Conservation (phyloP, 2,888 invertebrate genomes). For the Urechis unicinctus region DNA sequence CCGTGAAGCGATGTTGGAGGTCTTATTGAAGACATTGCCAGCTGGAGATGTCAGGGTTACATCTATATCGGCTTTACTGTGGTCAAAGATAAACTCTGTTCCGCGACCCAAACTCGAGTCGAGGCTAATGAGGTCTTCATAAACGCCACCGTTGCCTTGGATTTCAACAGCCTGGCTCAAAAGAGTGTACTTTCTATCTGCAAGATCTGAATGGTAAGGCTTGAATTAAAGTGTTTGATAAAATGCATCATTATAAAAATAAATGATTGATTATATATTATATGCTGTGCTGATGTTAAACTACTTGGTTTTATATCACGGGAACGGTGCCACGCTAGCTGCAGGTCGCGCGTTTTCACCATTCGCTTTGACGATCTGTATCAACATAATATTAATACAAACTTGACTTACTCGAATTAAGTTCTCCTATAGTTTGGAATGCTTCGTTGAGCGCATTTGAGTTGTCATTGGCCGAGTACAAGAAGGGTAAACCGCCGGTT, state of each 20-base stretch:
- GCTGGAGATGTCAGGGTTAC: conserved; percentile 8
- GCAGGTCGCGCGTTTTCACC: too few species aligned
- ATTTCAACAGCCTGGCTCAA: conserved; percentile 3
- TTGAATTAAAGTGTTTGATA: too few species aligned
- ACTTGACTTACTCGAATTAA: conserved; percentile 7
- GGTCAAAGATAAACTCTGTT: conserved; percentile 20
- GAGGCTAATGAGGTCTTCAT: too few species aligned
- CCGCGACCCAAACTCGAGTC: conserved; percentile 53
- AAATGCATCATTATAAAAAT: too few species aligned
- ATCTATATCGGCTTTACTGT: conserved; percentile 1
- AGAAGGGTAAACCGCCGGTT: conserved; percentile 23
- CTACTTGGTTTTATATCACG: neutral
- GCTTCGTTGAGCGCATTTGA: conserved; percentile 20
- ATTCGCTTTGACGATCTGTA: too few species aligned
- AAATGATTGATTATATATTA: too few species aligned
- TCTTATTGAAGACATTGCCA: conserved; percentile 3
- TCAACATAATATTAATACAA: neutral
- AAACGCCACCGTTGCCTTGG: conserved; percentile 51
- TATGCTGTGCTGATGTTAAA: too few species aligned
- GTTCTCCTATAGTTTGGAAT: conserved; percentile 14
- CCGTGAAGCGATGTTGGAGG: neutral
- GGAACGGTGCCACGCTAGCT: too few species aligned
- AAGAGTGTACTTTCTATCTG: conserved; percentile 6
- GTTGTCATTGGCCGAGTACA: conserved; percentile 11
- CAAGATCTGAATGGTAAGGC: conserved; percentile 9